Evolutionary conservation across 2,888 invertebrate genomes (phyloP), one percentile per base, ranked within the genome.

Genomic region (Galeruca laticollis): DNA sequence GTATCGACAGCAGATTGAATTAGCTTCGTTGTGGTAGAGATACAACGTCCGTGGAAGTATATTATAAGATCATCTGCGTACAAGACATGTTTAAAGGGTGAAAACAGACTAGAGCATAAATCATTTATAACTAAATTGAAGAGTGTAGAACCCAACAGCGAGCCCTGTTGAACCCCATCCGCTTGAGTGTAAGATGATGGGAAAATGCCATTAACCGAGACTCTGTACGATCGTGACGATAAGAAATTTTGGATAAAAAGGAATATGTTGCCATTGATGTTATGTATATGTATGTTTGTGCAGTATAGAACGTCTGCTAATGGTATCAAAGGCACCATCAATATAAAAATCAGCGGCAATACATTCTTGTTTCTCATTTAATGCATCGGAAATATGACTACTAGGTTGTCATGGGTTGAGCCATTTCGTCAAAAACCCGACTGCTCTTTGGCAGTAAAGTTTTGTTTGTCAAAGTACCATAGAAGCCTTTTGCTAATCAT

Each of bases 211-310:
- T n/a, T n/a, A n/a, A n/a, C n/a, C n/a, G n/a, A n/a, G n/a, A n/a
- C 8, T 15, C 5, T 52, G 20, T n/a, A n/a, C n/a, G n/a, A n/a
- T n/a, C n/a, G n/a, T n/a, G n/a, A n/a, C n/a, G n/a, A n/a, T n/a
- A n/a, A 18, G 20, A 52, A 52, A 52, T 52, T 10, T 20, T 20
- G 52, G 20, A 52, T 52, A 11, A 52, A 52, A 52, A 20, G 52
- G 20, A 52, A 52, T 20, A 52, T 52, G 20, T 20, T 52, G 9
- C 20, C 18, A 52, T 11, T 18, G 9, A 52, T 52, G 52, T 11
- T 52, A 52, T 11, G 20, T n/a, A n/a, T n/a, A n/a, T n/a, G n/a
- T n/a, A n/a, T n/a, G n/a, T n/a, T n/a, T n/a, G n/a, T n/a, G n/a
- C n/a, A n/a, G n/a, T n/a, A n/a, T n/a, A n/a, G n/a, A n/a, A n/a